A percentile compares a stretch with the other conserved stretches of the same genome.
These are phyloP conservation scores for Borostomias antarcticus DNA, from an alignment of 2,797 vertebrate genomes.

Conservation along the genomic window DNA sequence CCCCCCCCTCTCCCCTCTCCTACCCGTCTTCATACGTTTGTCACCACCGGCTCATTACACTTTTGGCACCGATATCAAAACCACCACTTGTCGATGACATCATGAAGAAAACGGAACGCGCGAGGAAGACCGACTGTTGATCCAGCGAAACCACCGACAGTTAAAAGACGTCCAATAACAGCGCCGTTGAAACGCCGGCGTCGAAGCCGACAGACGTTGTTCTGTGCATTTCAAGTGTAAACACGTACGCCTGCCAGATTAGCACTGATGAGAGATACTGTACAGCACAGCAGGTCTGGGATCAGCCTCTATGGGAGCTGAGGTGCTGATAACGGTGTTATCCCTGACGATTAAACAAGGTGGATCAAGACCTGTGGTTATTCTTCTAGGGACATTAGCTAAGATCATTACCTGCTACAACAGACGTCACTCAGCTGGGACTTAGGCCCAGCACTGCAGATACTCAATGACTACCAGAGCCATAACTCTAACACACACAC, in stretches of 20 bases:
- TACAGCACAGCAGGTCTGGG: too few species aligned
- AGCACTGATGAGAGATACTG: too few species aligned
- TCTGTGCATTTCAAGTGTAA: neutral
- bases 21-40: constrained; percentile 4
- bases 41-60: neutral
- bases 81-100: constrained; percentile 27
- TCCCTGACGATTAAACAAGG: too few species aligned
- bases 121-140: constrained; percentile 20
- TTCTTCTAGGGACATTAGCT: too few species aligned
- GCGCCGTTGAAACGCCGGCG: neutral
- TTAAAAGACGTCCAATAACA: neutral
- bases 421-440: neutral
- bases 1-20: neutral
- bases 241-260: too few species aligned
- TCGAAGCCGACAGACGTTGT: neutral
- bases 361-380: too few species aligned
- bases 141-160: neutral
- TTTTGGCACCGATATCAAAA: constrained; percentile 3
- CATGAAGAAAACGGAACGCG: constrained; percentile 39
- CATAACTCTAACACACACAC: too few species aligned
- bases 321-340: too few species aligned
- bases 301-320: too few species aligned
- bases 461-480: neutral
- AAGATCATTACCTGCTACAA: too few species aligned
- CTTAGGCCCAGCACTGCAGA: too few species aligned